These are phyloP conservation scores for Rotaria sp. DNA, from an alignment of 2,888 invertebrate genomes.

Conservation along the genomic window DNA sequence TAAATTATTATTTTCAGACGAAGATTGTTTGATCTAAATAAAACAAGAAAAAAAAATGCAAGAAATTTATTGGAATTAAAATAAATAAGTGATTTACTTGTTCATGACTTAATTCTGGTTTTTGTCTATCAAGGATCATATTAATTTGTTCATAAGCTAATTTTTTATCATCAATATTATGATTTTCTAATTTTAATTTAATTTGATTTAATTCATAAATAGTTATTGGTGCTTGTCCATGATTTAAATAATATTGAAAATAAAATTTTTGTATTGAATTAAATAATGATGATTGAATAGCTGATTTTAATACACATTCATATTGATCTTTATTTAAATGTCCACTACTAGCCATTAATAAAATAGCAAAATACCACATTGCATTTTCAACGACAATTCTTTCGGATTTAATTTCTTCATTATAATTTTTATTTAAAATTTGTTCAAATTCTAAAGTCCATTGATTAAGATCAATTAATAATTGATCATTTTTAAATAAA, in stretches of 20 bases:
- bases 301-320: neutral
- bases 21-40: too few relatives aligned
- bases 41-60: too few relatives aligned
- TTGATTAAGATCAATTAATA: neutral
- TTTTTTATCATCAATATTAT: neutral
- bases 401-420: neutral
- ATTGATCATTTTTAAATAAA: neutral
- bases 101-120: neutral
- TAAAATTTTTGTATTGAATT: constrained; percentile 8
- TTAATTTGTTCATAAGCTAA: neutral
- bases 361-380: neutral
- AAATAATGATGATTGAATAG: neutral
- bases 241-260: constrained; percentile 4
- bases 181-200: neutral
- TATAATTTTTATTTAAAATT: neutral
- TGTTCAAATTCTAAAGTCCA: neutral
- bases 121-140: neutral
- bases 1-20: too few relatives aligned
- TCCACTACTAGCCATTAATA: neutral
- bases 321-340: constrained; percentile 7
- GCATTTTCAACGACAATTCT: neutral
- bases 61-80: neutral
- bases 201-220: neutral
- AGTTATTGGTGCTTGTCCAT: neutral
- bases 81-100: neutral